phyloP scores from a whole-genome alignment of 2,113 vertebrate species.

The Polypterus senegalus region DNA sequence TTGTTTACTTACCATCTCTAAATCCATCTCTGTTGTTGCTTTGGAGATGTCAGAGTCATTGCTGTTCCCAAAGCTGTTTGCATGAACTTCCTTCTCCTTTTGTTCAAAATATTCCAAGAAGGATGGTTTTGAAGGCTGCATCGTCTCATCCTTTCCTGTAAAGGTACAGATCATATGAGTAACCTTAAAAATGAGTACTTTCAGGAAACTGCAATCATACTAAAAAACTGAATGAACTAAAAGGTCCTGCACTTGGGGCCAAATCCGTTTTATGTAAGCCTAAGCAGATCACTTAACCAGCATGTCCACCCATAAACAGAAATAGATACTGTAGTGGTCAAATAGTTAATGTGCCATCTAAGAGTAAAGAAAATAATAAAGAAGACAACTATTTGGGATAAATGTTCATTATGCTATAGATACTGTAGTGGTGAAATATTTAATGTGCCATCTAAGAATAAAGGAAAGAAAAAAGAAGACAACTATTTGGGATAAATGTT shows the following conservation, averaged over 20 bases:
- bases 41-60: slow-evolving; percentile 63
- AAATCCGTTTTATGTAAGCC: no score
- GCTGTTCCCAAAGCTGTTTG: slow-evolving; percentile 58
- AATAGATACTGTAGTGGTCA: no score
- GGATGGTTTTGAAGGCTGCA: slow-evolving; percentile 75
- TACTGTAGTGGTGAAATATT: no score
- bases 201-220: no score
- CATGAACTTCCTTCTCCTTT: slow-evolving; percentile 77
- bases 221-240: no score
- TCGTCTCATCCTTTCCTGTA: slow-evolving; percentile 72
- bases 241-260: no score
- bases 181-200: no score
- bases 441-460: not conserved
- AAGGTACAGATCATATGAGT: slow-evolving; percentile 15
- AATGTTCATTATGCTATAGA: slow-evolving; percentile 11
- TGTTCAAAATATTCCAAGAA: slow-evolving; percentile 96
- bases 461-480: not conserved
- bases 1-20: slow-evolving; percentile 69
- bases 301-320: no score
- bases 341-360: not conserved
- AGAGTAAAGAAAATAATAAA: not conserved
- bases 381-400: not conserved
- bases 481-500: not conserved
- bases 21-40: slow-evolving; percentile 69
- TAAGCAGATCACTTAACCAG: no score